Evolutionary conservation across 1,140 invertebrate genomes (phyloP).

Genomic region (Geopemphigus sp.): DNA sequence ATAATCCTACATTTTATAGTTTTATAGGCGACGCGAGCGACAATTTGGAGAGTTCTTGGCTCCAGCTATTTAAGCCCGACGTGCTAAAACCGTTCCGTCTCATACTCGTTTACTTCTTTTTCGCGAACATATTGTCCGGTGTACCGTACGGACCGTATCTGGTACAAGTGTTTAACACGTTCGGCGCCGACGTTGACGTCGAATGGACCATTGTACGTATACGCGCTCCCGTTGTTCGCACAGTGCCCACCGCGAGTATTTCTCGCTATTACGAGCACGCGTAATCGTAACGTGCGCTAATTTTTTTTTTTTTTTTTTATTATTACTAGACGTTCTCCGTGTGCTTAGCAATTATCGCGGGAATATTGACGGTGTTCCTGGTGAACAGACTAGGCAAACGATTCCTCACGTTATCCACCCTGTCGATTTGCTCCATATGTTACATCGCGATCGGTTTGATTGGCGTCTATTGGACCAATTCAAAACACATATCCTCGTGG

Average conservation of each 20-base stretch:
- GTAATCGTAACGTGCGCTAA: too few relatives aligned
- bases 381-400: conserved; percentile 34
- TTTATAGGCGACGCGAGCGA: neutral
- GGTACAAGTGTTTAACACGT: neutral
- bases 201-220: neutral
- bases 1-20: neutral
- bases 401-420: conserved; percentile 12
- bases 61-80: conserved; percentile 10
- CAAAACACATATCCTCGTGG: neutral
- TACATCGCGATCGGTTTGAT: conserved; percentile 33
- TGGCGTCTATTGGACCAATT: neutral
- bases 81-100: conserved; percentile 30
- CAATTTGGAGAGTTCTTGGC: neutral
- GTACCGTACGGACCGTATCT: conserved; percentile 8
- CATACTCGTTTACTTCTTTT: conserved; percentile 23
- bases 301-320: too few relatives aligned
- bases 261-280: too few relatives aligned
- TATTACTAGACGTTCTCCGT: conserved; percentile 3
- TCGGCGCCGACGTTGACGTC: neutral
- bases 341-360: neutral
- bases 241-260: too few relatives aligned
- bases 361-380: conserved; percentile 14
- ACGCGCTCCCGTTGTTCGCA: too few relatives aligned
- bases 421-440: conserved; percentile 17
- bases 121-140: conserved; percentile 27